Evolutionary conservation across 1,140 invertebrate species (phyloP), one percentile per base, ranked within the genome.

Genomic region (Cotesia chilonis): DNA sequence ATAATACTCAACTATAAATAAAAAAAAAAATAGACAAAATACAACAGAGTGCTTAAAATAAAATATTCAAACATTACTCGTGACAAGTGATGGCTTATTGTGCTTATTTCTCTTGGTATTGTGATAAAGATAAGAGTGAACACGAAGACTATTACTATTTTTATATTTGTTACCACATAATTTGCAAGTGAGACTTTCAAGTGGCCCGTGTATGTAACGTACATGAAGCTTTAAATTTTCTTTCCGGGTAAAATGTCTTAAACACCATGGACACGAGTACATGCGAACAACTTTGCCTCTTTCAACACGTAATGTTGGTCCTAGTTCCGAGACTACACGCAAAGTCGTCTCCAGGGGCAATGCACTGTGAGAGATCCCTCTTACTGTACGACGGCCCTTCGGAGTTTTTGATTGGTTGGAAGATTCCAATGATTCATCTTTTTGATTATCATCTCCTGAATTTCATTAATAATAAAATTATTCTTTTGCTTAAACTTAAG

Each of bases 61-160:
- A 76, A 73, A 73, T 28, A 20, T 71, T 83, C 78, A 83, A 70
- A 77, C 78, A 7, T 73, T 76, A 10, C 76, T 78, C 28, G 75
- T 73, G 0, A 80, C 68, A 38, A 84, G 60, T 28, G 80, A 74
- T 37, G 76, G 74, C 52, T 82, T 84, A 10, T 77, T 79, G 68
- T 80, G 80, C 76, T 86, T 86, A 68, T 84, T 83, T 54, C 85
- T 80, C 61, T 84, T 86, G 4, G 83, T 77, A 63, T 88, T 87
- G 73, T 88, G 87, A 77, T 88, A 88, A 38, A 88, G 83, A 71
- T 87, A 88, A 73, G 87, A 85, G 77, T 88, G 87, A 66, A 88
- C 87, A 69, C 87, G 86, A 69, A 88, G 78, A 75, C 86, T 88
- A 70, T 88, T 88, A 71, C 85, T 86, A 71, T 87, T 88, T 70